These are phyloP conservation scores for Chymomyza costata DNA, from an alignment of 1,140 invertebrate species.

Conservation along the genomic window DNA sequence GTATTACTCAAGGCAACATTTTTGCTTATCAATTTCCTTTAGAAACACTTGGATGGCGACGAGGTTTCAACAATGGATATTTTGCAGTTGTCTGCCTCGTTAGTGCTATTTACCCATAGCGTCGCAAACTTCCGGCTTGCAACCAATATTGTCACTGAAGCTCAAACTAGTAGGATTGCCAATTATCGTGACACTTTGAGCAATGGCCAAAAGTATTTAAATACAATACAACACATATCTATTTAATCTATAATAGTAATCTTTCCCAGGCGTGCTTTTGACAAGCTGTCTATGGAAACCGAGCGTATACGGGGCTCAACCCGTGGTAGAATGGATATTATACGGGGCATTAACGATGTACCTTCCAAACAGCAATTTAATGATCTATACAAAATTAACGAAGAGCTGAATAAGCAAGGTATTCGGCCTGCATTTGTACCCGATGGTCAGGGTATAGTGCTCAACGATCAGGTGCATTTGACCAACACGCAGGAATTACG, in stretches of 20 bases:
- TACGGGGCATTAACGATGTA: slow-evolving; percentile 62
- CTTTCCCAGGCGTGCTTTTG: slow-evolving; percentile 56
- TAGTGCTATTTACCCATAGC: slow-evolving; percentile 53
- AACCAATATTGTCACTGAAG: slow-evolving; percentile 54
- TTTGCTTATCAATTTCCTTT: too few species aligned
- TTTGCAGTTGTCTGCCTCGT: slow-evolving; percentile 52
- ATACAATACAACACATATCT: background rate
- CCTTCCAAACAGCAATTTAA: slow-evolving; percentile 58
- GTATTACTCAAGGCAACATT: too few species aligned
- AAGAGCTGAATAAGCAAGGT: slow-evolving; percentile 41
- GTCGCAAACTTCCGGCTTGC: slow-evolving; percentile 58
- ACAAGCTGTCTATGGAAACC: slow-evolving; percentile 59
- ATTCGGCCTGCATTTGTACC: slow-evolving; percentile 39
- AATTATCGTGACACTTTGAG: slow-evolving; percentile 43
- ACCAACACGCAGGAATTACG: slow-evolving; percentile 36
- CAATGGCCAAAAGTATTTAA: slow-evolving; percentile 45
- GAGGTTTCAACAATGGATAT: slow-evolving; percentile 48
- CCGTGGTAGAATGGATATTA: slow-evolving; percentile 53
- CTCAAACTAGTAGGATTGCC: slow-evolving; percentile 25
- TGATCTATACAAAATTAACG: slow-evolving; percentile 64
- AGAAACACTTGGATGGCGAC: slow-evolving; percentile 54
- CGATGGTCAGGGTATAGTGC: slow-evolving; percentile 33
- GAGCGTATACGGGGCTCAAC: slow-evolving; percentile 36
- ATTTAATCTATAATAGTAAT: background rate
- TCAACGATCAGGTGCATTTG: slow-evolving; percentile 45